Base-by-base conservation (phyloP, 2,797 vertebrate genomes). In the Serranus cabrilla region DNA sequence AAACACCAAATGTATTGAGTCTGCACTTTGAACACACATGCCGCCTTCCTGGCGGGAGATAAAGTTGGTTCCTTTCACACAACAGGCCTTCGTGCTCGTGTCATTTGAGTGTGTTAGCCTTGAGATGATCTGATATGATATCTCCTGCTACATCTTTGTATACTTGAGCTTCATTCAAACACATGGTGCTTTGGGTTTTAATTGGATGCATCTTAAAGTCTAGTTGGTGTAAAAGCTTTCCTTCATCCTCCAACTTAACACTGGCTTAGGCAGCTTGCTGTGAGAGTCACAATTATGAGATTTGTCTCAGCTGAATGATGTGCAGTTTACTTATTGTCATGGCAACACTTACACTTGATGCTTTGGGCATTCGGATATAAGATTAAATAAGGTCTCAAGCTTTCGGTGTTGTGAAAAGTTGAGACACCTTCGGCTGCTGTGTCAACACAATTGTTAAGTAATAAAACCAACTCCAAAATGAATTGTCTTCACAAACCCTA, bases 251-350 rank as follows among this genome's bases (percentile, higher is more conserved):
- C 14, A 52, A 27, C 37, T 54, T 17, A 70, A 77, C 67, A 64
- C 61, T 34, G 45, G 51, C 46, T 61, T 25, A 42, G 40, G 21
- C 45, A 52, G 45, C 54, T 21, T 11, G 61, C 54, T 51, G 69
- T 11, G 40, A 77, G 70, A 34, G 37, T 59, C 16, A 39, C 46
- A 73, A 60, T 74, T 72, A 67, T 43, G 76, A 75, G 66, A 78
- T 71, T 71, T 71, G 70, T 57, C 55, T 76, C 69, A 55, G 62
- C 71, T 69, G 59, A 74, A 78, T n/a, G 56, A 78, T 51, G 42
- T 18, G 17, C 13, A 0, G 11, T 80, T 72, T 45, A 52, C 58
- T 80, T 56, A 68, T 60, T 66, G 76, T 78, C 71, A 78, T 73
- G 76, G 73, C 64, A 82, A 81, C 71, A 65, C 49, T 63, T 56